These are phyloP conservation scores for Anguilla anguilla DNA, from an alignment of 2,797 vertebrate genomes.

Conservation along the genomic window DNA sequence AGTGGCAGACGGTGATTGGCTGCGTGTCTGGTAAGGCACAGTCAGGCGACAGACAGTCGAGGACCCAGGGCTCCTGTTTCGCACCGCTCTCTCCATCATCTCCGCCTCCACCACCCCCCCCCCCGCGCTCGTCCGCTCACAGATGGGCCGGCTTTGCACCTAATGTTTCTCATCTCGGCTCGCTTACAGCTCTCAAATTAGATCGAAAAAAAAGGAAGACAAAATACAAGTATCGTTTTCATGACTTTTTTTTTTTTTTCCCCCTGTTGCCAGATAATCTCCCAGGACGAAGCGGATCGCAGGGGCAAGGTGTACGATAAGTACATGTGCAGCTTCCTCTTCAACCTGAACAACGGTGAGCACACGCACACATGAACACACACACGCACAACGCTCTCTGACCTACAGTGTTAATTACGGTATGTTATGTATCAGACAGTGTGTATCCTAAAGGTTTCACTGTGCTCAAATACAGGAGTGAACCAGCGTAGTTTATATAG, in stretches of 20 bases:
- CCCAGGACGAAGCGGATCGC: conserved; percentile 96
- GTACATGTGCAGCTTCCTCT: conserved; percentile 99
- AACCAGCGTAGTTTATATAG: too few relatives aligned
- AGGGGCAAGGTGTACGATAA: conserved; percentile 98
- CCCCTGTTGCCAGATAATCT: conserved; percentile 84
- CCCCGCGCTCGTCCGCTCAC: background rate
- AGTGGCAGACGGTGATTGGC: background rate
- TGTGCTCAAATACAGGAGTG: too few relatives aligned
- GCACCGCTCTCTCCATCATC: background rate
- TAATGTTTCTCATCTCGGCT: background rate
- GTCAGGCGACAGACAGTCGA: background rate
- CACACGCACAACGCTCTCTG: background rate
- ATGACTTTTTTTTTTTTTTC: background rate
- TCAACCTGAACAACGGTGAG: conserved; percentile 96
- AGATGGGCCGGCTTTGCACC: background rate
- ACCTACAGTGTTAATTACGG: background rate
- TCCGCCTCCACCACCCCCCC: background rate
- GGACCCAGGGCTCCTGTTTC: background rate
- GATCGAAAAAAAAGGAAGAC: background rate
- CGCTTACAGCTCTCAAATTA: background rate
- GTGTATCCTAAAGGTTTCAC: too few relatives aligned
- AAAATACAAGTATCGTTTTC: background rate
- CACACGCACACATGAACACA: background rate
- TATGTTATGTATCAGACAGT: background rate
- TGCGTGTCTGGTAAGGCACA: too few relatives aligned